Evolutionary conservation across 1,140 invertebrate species (phyloP), one percentile per base, ranked within the genome.

Genomic region (Chelonus insularis): DNA sequence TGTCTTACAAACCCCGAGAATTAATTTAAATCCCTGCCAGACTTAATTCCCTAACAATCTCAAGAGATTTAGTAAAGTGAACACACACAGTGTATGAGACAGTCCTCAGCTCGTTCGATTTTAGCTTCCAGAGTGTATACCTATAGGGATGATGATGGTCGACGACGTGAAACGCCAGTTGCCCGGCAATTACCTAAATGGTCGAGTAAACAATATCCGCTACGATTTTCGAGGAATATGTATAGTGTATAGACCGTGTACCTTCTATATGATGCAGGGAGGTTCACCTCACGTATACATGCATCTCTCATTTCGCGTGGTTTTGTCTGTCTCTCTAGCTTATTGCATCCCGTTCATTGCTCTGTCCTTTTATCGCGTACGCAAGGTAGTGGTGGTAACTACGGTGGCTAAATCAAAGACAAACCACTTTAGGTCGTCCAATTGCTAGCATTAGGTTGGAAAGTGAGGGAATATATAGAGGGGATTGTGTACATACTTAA

Each of bases 181-280:
- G 76, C 72, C 74, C 76, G 74, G 73, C 77, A 80, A 81, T 81
- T 81, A 81, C 76, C 79, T 80, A 80, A 80, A 80, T 80, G 79
- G 78, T 77, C 74, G 75, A 72, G 77, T 79, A 80, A 81, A 80
- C 79, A 81, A 79, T 80, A 80, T 79, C 74, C 57, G n/a, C n/a
- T n/a, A n/a, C n/a, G n/a, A n/a, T n/a, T n/a, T n/a, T n/a, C n/a
- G n/a, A n/a, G n/a, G n/a, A n/a, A n/a, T n/a, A n/a, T n/a, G n/a
- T n/a, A n/a, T n/a, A 39, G 37, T 12, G 14, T 12, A 39, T 14
- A 39, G 8, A n/a, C 37, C 6, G 18, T 18, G 16, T 36, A 20
- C 23, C 6, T 16, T 50, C 1, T 29, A n/a, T 11, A 20, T 14
- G 11, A 12, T 8, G 57, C 47, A 58, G 54, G 55, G 60, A 14